These are phyloP conservation scores for Celastrina argiolus DNA, from an alignment of 2,888 invertebrate genomes.

Conservation along the genomic window DNA sequence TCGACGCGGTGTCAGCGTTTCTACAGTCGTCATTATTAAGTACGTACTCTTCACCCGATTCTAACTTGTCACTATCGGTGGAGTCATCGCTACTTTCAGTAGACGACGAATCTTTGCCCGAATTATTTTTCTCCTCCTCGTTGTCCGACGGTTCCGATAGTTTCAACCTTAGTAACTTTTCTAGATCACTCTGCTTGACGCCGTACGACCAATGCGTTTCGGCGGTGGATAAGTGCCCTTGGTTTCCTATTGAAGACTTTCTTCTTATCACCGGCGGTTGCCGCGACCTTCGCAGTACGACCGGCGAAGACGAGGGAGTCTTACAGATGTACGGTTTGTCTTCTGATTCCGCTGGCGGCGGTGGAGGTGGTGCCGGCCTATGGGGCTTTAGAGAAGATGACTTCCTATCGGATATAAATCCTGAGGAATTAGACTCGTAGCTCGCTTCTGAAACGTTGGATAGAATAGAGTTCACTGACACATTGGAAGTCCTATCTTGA, in stretches of 20 bases:
- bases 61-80: constrained; percentile 53
- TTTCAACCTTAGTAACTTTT: constrained; percentile 64
- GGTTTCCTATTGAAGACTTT: constrained; percentile 57
- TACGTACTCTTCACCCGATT: constrained; percentile 55
- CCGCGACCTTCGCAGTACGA: constrained; percentile 55
- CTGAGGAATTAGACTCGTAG: constrained; percentile 71
- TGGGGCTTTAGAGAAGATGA: constrained; percentile 56
- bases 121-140: constrained; percentile 53
- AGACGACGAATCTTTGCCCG: constrained; percentile 35
- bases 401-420: constrained; percentile 68
- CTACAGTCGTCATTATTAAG: constrained; percentile 59
- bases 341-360: constrained; percentile 46
- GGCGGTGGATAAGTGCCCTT: constrained; percentile 43
- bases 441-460: constrained; percentile 69
- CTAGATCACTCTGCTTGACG: constrained; percentile 67
- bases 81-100: constrained; percentile 51
- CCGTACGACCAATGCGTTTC: constrained; percentile 73
- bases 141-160: constrained; percentile 62
- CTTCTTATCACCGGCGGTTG: constrained; percentile 68
- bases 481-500: constrained; percentile 67
- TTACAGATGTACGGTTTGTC: constrained; percentile 59
- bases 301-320: constrained; percentile 60
- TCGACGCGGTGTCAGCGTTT: constrained; percentile 63
- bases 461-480: constrained; percentile 72
- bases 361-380: constrained; percentile 70